Percentiles rank a stretch among this genome's conserved stretches.
These are phyloP conservation scores for Pogoniulus pusillus DNA, from an alignment of 2,797 vertebrate genomes.

Conservation along the genomic window DNA sequence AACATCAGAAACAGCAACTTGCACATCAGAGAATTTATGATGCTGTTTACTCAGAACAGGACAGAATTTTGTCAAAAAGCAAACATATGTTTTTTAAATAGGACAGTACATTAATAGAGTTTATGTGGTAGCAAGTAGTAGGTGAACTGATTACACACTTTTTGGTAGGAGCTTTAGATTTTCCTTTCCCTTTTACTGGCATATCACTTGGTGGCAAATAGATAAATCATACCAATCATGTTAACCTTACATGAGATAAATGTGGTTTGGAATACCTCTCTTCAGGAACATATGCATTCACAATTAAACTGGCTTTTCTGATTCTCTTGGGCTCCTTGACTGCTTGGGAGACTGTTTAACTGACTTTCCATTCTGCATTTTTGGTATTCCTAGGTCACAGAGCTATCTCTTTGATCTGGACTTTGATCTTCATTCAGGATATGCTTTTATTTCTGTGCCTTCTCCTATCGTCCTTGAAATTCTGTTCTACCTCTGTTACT, in stretches of 20 bases:
- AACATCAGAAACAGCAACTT: neutral
- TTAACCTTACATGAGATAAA: neutral
- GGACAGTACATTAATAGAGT: neutral
- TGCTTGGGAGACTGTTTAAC: neutral
- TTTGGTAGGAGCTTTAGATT: neutral
- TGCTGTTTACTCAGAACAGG: neutral
- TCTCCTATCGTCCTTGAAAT: neutral
- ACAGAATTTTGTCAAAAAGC: neutral
- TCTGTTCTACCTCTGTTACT: neutral
- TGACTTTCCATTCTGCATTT: neutral
- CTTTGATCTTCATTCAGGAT: neutral
- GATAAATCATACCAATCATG: neutral
- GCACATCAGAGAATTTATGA: neutral
- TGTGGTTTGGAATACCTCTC: neutral
- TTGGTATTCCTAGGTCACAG: neutral
- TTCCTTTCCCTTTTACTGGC: neutral
- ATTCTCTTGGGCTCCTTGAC: neutral
- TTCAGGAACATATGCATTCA: neutral
- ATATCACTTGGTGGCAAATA: neutral
- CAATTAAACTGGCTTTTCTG: neutral
- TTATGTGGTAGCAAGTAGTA: neutral
- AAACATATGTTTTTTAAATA: neutral
- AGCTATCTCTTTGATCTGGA: neutral
- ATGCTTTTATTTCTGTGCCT: neutral
- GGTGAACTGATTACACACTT: neutral